Evolutionary conservation across 2,888 invertebrate species (phyloP).

Genomic region (Drosophila subquinaria): DNA sequence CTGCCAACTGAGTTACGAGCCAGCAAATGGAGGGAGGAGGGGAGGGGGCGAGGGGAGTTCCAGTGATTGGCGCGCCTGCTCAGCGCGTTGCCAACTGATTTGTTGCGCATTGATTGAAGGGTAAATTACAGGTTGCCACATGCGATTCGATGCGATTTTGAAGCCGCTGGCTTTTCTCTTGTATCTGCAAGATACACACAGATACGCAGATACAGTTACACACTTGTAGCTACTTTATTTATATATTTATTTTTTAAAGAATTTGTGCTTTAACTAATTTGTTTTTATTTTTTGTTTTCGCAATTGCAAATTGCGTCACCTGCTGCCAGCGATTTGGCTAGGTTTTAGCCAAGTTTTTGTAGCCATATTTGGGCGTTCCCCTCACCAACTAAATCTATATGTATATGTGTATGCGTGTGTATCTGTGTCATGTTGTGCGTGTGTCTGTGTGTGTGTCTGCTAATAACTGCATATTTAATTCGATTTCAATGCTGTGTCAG

Average conservation of each 20-base stretch:
- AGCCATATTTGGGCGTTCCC: conserved; percentile 43
- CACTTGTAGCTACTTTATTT: conserved; percentile 44
- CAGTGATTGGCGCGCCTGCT: conserved; percentile 69
- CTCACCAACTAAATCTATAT: conserved; percentile 14
- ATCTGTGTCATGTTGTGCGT: conserved; percentile 29
- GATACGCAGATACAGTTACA: conserved; percentile 20
- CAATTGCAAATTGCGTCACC: conserved; percentile 71
- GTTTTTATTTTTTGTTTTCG: conserved; percentile 32
- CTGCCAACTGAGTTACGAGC: conserved; percentile 75
- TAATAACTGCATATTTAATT: conserved; percentile 72
- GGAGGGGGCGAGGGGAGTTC: neutral
- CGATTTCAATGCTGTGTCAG: conserved; percentile 64
- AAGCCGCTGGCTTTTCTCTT: conserved; percentile 58
- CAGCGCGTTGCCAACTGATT: conserved; percentile 78
- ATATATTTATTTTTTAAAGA: conserved; percentile 50
- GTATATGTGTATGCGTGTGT: conserved; percentile 14
- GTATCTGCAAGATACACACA: conserved; percentile 47
- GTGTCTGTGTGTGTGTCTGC: conserved; percentile 30
- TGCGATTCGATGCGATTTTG: conserved; percentile 68
- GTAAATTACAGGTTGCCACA: conserved; percentile 81
- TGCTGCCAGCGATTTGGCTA: conserved; percentile 31
- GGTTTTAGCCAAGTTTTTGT: conserved; percentile 39
- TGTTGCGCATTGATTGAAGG: conserved; percentile 81
- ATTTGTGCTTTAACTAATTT: conserved; percentile 44
- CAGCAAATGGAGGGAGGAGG: conserved; percentile 12